Evolutionary conservation across 2,888 invertebrate genomes (phyloP), one percentile per base, ranked within the genome.

Genomic region (Eudemis profundana): DNA sequence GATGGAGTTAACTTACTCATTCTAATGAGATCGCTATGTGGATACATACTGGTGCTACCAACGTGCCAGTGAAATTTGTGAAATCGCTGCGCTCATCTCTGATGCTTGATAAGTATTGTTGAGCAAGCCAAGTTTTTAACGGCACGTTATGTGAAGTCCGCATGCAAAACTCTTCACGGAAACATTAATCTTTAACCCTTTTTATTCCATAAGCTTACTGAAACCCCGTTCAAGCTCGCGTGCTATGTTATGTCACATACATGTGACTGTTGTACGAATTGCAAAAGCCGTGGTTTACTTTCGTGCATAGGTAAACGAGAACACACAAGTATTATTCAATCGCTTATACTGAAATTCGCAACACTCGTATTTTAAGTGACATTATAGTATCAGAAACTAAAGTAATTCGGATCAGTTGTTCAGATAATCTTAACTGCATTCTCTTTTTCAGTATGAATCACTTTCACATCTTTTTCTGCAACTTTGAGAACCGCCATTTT

Each of bases 181-280:
- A 49, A 33, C 62, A 49, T 63, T 36, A 23, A 49, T 64, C 42
- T 64, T 36, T 38, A 29, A 51, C 50, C 64, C 44, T 64, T 57
- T 51, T 50, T 51, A 46, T 51, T 51, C 64, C 36, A 59, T 65
- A 68, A 70, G 67, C 71, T 77, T 74, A 78, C 79, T 78, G 76
- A 75, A 77, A 75, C 77, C 73, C 75, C 73, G 44, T 70, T 71
- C 69, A 72, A 71, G 75, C 72, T 74, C 78, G 75, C 77, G 74
- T 76, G 77, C 74, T 73, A 78, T 81, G 82, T 84, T 84, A 84
- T 83, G 84, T 84, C 82, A 84, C 82, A 83, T 81, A 82, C 78
- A 75, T 76, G 74, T 78, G 80, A 79, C 74, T 80, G 82, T 81
- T 81, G 78, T 79, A 78, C 77, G 74, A 81, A 83, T 83, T 84